These are phyloP conservation scores for Neopipo cinnamomea DNA, from an alignment of 2,113 vertebrate species.

Conservation along the genomic window DNA sequence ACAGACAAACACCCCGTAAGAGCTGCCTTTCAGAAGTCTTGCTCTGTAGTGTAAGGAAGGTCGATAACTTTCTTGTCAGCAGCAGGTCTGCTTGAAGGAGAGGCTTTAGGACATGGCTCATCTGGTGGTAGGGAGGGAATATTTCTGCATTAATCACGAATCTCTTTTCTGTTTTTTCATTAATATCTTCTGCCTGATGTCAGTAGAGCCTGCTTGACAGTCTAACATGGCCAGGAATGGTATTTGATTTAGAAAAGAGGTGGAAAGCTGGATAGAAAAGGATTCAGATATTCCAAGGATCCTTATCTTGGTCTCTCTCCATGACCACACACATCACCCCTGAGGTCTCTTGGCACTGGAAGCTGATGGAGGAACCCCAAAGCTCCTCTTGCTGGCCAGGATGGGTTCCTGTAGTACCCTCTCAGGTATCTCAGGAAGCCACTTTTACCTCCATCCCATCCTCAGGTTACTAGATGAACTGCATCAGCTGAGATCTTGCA, in stretches of 20 bases:
- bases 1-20: not conserved
- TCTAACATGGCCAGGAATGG: not conserved
- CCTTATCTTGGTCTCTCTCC: not conserved
- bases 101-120: not conserved
- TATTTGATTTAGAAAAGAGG: not conserved
- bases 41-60: not conserved
- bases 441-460: not conserved
- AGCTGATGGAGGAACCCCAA: not conserved
- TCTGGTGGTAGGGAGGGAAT: not conserved
- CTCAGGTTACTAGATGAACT: slow-evolving; percentile 24
- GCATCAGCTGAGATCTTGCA: not conserved
- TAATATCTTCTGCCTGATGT: not conserved
- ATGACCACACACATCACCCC: not conserved
- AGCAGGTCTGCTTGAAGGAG: slow-evolving; percentile 3
- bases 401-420: not conserved
- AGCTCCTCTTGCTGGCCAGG: not conserved
- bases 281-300: not conserved
- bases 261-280: not conserved
- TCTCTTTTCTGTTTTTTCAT: not conserved
- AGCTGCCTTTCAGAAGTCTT: not conserved
- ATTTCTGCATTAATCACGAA: not conserved
- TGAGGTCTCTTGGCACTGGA: not conserved
- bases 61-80: not conserved
- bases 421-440: not conserved
- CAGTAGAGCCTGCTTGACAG: not conserved